Evolutionary conservation across 2,797 vertebrate species (phyloP).

Genomic region (Falco novaeseelandiae): DNA sequence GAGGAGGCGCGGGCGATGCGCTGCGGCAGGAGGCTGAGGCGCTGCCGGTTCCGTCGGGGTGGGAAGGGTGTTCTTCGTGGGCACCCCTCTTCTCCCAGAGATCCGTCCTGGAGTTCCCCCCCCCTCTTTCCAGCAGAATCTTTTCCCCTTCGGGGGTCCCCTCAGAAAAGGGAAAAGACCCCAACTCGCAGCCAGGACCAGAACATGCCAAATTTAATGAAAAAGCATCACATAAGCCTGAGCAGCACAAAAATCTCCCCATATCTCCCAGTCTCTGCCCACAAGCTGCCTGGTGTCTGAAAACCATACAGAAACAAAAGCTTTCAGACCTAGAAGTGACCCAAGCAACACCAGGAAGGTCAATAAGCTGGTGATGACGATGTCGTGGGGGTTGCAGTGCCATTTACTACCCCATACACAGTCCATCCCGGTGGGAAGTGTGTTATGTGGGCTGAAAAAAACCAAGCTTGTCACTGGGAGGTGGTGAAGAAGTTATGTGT

Average conservation of each 20-base stretch:
- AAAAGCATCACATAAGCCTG: background rate
- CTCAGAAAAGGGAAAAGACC: background rate
- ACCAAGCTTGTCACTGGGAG: background rate
- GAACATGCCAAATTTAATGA: rapidly evolving
- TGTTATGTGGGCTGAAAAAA: background rate
- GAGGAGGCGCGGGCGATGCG: rapidly evolving
- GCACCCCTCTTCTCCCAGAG: background rate
- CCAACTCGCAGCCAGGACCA: background rate
- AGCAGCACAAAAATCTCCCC: background rate
- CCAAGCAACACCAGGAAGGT: background rate
- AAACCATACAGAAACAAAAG: background rate
- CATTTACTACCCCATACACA: background rate
- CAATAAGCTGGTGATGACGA: background rate
- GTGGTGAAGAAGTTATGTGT: background rate
- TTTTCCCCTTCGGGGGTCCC: background rate
- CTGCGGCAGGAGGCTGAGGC: background rate
- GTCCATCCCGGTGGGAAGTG: rapidly evolving
- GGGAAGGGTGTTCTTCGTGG: background rate
- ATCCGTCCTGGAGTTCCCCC: background rate
- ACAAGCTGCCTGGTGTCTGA: background rate
- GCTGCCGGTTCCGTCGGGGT: rapidly evolving
- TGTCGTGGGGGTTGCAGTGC: background rate
- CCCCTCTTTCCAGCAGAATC: background rate
- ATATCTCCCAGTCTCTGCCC: background rate
- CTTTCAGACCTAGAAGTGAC: background rate